A percentile compares a stretch with the other conserved stretches of the same genome.
phyloP scores from a whole-genome alignment of 2,113 vertebrate species.

The Entelurus aequoreus region DNA sequence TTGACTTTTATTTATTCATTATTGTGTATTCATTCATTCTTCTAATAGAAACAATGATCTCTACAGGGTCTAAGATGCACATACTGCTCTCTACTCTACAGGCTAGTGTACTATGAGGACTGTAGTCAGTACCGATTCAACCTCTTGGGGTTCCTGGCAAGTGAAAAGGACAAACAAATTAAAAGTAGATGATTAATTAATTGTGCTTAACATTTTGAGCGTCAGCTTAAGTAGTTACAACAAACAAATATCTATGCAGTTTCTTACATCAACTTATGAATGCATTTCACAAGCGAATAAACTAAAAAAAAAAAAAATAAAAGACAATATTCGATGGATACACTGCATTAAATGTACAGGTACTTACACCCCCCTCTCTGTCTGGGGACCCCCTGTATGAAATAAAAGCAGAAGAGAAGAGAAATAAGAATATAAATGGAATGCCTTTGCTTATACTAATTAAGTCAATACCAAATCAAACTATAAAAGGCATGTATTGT shows the following conservation, averaged over 20 bases:
- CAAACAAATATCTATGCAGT: neutral
- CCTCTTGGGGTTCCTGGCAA: slow-evolving; percentile 64
- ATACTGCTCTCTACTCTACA: slow-evolving; percentile 25
- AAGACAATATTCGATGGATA: neutral
- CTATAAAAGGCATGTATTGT: slow-evolving; percentile 6
- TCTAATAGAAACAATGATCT: slow-evolving; percentile 7
- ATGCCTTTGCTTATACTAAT: neutral
- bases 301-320: neutral
- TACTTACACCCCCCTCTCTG: slow-evolving; percentile 94
- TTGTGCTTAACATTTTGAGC: neutral
- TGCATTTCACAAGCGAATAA: no score
- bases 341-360: slow-evolving; percentile 6
- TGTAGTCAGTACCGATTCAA: slow-evolving; percentile 66
- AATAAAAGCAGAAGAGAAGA: slow-evolving; percentile 15
- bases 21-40: neutral
- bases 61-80: neutral
- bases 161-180: slow-evolving; percentile 40
- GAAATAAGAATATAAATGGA: neutral
- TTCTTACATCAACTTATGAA: no score
- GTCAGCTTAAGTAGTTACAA: neutral
- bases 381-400: slow-evolving; percentile 89
- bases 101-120: slow-evolving; percentile 28
- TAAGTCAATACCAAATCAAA: neutral
- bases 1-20: no score
- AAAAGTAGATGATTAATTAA: neutral